These are phyloP conservation scores for Therioaphis trifolii DNA, from an alignment of 2,888 invertebrate species.

Conservation along the genomic window DNA sequence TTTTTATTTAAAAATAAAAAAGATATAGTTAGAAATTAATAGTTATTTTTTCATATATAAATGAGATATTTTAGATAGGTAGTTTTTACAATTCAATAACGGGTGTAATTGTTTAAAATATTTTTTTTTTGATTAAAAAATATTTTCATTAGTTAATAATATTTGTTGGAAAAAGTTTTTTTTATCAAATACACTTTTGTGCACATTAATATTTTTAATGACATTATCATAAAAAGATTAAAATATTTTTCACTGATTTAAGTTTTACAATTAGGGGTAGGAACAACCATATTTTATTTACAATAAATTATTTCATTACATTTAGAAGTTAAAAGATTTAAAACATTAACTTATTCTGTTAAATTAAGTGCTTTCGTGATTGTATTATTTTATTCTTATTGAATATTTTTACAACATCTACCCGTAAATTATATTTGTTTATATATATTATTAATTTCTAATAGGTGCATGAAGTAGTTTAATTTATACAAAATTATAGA, in stretches of 20 bases:
- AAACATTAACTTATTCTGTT: slow-evolving; percentile 4
- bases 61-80: not conserved
- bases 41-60: slow-evolving; percentile 5
- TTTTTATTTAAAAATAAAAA: slow-evolving; percentile 22
- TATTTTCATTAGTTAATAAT: not conserved
- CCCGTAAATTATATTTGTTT: not conserved
- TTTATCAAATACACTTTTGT: slow-evolving; percentile 16
- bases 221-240: not conserved
- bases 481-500: slow-evolving; percentile 32
- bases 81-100: slow-evolving; percentile 12
- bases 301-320: slow-evolving; percentile 43
- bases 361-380: slow-evolving; percentile 34
- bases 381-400: not conserved
- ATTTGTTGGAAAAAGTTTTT: slow-evolving; percentile 15
- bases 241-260: slow-evolving; percentile 26
- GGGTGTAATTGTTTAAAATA: not conserved
- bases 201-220: slow-evolving; percentile 5
- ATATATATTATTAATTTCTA: slow-evolving; percentile 19
- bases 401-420: slow-evolving; percentile 26
- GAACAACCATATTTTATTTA: slow-evolving; percentile 60
- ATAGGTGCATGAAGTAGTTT: not conserved
- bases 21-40: slow-evolving; percentile 21
- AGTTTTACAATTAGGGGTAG: slow-evolving; percentile 36
- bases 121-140: not conserved
- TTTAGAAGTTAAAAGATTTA: slow-evolving; percentile 30